Evolutionary conservation across 2,888 invertebrate genomes (phyloP).

Genomic region (Chaetogeoica ovagalla): DNA sequence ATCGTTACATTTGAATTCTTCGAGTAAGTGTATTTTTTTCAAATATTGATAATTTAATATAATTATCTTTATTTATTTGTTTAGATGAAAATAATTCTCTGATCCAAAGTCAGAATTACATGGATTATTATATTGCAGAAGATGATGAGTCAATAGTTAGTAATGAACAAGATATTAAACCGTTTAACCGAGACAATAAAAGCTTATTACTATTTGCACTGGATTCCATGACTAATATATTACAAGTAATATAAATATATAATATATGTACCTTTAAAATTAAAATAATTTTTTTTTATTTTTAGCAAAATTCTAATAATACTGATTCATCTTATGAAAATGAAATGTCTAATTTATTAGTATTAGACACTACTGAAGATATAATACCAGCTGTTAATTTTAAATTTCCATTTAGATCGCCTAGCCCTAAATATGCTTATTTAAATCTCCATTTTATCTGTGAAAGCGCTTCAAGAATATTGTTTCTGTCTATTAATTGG

Average conservation of each 20-base stretch:
- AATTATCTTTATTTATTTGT: neutral
- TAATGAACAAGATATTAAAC: conserved; percentile 40
- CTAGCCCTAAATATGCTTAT: conserved; percentile 80
- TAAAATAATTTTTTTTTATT: conserved; percentile 2
- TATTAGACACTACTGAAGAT: conserved; percentile 35
- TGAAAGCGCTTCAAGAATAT: conserved; percentile 88
- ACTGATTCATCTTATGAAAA: conserved; percentile 57
- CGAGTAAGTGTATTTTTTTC: conserved; percentile 29
- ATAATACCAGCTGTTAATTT: conserved; percentile 28
- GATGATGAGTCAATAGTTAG: conserved; percentile 34
- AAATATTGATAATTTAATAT: neutral
- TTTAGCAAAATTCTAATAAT: conserved; percentile 43
- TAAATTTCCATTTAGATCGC: conserved; percentile 57
- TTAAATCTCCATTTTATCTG: conserved; percentile 92
- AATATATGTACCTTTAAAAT: neutral
- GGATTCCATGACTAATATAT: conserved; percentile 41
- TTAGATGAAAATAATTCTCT: conserved; percentile 42
- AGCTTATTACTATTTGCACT: conserved; percentile 25
- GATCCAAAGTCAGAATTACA: conserved; percentile 35
- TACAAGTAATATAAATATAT: conserved; percentile 16
- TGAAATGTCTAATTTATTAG: conserved; percentile 54
- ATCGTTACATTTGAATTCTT: conserved; percentile 11
- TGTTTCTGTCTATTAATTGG: conserved; percentile 91
- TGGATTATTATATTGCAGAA: conserved; percentile 50
- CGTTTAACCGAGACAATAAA: conserved; percentile 45